phyloP scores from a whole-genome alignment of 2,797 vertebrate species.

The Crocidura indochinensis region DNA sequence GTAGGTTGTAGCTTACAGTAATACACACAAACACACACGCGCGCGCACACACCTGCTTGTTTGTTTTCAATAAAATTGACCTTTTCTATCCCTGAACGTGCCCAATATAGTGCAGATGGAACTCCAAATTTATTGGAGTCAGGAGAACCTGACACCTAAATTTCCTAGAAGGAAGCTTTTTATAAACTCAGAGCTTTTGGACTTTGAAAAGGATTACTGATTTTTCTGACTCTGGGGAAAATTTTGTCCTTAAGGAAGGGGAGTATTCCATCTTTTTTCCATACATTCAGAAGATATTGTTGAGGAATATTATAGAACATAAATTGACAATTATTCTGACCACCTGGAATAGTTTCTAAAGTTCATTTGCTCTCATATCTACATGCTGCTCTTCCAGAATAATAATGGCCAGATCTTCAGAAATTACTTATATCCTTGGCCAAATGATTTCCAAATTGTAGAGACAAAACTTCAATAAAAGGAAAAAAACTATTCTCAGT shows the following conservation, averaged over 20 bases:
- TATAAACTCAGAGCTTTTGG: not conserved
- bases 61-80: not conserved
- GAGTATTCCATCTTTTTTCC: not conserved
- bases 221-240: constrained; percentile 40
- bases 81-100: not conserved
- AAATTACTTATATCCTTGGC: not conserved
- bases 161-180: not conserved
- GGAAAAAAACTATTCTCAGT: not conserved
- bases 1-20: not conserved
- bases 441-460: not conserved
- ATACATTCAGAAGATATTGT: not conserved
- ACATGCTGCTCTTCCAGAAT: not conserved
- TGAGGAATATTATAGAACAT: not conserved
- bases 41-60: not conserved
- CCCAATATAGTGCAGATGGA: not conserved
- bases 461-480: not conserved
- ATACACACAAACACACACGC: not conserved
- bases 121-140: not conserved
- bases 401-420: not conserved
- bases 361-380: not conserved
- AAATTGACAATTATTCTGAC: constrained; percentile 13
- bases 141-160: not conserved
- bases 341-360: not conserved
- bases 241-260: not conserved
- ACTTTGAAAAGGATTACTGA: not conserved